Base-by-base conservation (phyloP, 1,140 invertebrate genomes). In the Teleopsis dalmanni region DNA sequence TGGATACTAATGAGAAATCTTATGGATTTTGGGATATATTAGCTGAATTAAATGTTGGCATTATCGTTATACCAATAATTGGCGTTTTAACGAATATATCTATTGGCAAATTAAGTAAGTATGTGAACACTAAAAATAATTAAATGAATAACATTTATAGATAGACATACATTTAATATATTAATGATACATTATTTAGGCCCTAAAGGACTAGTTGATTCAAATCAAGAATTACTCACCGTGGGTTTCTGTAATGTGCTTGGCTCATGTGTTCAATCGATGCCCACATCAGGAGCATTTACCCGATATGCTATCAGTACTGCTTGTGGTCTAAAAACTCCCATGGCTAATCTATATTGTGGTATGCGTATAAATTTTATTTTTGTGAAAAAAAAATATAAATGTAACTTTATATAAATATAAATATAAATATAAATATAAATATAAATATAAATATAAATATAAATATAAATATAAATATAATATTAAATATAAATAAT, bases 1-100 rank as follows among this genome's bases (percentile, higher is more conserved):
- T 78, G 0, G 70, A 58, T 5, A 55, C 76, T 3, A 70, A 73
- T 1, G 83, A 81, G 57, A 57, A 63, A 10, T 83, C 78, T 0
- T 68, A 79, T 33, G 65, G 59, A 31, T 82, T 87, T 54, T 22
- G 72, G 27, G 77, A 85, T 37, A 80, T 91, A 69, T 70, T 81
- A 23, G 59, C 70, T 13, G 75, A 80, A 47, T 74, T 91, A 26
- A 83, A 83, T n/a, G 76, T 81, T 13, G 83, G 82, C 2, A 75
- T 92, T 7, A 61, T 87, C 41, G 77, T 91, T 11, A 73, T 91
- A 41, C 87, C 89, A 22, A 62, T 92, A 11, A 79, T 91, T 35
- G 87, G 86, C 48, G 81, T 91, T 13, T 72, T 92, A 13, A 87
- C 88, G 36, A 89, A 91, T 57, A 85, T 91, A 51, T 88, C 89